Percentiles rank a stretch among this genome's conserved stretches.
These are phyloP conservation scores for Forbesichthys agassizii DNA, from an alignment of 2,113 vertebrate genomes.

Conservation along the genomic window DNA sequence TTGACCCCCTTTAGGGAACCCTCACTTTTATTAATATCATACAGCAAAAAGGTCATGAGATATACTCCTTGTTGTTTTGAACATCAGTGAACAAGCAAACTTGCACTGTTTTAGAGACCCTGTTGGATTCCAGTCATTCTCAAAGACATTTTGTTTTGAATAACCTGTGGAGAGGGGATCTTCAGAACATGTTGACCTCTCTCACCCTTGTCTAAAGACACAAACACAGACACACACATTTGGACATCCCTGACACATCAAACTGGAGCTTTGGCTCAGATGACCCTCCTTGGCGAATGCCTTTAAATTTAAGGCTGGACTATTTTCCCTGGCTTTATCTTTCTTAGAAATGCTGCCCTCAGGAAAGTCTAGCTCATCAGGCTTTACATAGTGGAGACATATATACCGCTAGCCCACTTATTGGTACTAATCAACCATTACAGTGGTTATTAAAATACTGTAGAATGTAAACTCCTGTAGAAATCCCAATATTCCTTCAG, in stretches of 20 bases:
- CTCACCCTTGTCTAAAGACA: conserved; percentile 1
- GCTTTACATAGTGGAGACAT: conserved; percentile 30
- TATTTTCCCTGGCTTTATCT: conserved; percentile 53
- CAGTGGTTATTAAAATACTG: conserved; percentile 30
- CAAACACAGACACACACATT: conserved; percentile 5
- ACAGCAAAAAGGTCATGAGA: conserved; percentile 8
- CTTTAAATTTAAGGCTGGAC: conserved; percentile 28
- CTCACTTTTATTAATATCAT: neutral
- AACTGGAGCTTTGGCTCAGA: conserved; percentile 16
- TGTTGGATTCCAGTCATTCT: conserved; percentile 25
- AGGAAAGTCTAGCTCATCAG: conserved; percentile 56
- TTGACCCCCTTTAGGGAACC: too few species aligned
- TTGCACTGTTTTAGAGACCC: conserved; percentile 8
- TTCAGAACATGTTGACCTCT: conserved; percentile 25
- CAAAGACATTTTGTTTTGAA: conserved; percentile 43
- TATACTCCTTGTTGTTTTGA: conserved; percentile 15
- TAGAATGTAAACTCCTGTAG: conserved; percentile 40
- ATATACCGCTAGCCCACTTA: conserved; percentile 25
- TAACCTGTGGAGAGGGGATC: conserved; percentile 21
- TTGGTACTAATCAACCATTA: conserved; percentile 40
- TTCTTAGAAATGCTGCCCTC: conserved; percentile 33
- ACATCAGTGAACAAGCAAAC: conserved; percentile 13
- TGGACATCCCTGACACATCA: conserved; percentile 30
- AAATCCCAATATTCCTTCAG: conserved; percentile 22
- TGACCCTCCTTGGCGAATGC: conserved; percentile 38